Base-by-base conservation (phyloP, 1,140 invertebrate species). In the Xylocopa sonorina region DNA sequence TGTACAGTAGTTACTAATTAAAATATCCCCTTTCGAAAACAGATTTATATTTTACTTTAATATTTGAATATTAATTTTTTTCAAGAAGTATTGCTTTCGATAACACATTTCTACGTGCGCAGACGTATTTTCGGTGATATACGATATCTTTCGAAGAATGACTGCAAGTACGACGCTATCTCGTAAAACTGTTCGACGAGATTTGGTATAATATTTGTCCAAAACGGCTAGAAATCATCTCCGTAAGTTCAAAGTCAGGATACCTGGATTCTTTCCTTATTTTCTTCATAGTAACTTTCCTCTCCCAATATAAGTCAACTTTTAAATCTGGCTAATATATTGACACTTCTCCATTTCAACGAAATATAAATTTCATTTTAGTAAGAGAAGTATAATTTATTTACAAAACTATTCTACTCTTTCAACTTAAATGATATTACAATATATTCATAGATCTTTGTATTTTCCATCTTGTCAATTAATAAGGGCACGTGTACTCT, bases 191-290 rank as follows among this genome's bases (percentile, higher is more conserved):
- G 43, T 66, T 43, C 41, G 27, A 66, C 41, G 32, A 62, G 58
- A 62, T 62, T 62, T 62, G 12, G 34, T 21, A 62, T n/a, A n/a
- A 38, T 24, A 18, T 34, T 18, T 66, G 41, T 66, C 43, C 29
- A 66, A n/a, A 46, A 64, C 62, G 46, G 24, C 43, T 63, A 63
- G 41, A 46, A 63, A 63, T 63, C 38, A 63, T 63, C 41, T 64
- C 16, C 46, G 62, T 7, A 10, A 62, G 12, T 14, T 62, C 16
- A 60, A 60, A 60, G 21, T 12, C 18, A 21, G 34, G n/a, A 60
- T 60, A 34, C 21, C 21, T 58, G n/a, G 38, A 43, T 43, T 24
- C 16, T 43, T 24, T 29, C 27, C 2, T 46, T 24, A 41, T 63
- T 64, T 64, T 64, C 16, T 46, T 3, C 63, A 29, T 21, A 12